phyloP scores from a whole-genome alignment of 2,797 vertebrate species.

The Orientallactaga sibirica region DNA sequence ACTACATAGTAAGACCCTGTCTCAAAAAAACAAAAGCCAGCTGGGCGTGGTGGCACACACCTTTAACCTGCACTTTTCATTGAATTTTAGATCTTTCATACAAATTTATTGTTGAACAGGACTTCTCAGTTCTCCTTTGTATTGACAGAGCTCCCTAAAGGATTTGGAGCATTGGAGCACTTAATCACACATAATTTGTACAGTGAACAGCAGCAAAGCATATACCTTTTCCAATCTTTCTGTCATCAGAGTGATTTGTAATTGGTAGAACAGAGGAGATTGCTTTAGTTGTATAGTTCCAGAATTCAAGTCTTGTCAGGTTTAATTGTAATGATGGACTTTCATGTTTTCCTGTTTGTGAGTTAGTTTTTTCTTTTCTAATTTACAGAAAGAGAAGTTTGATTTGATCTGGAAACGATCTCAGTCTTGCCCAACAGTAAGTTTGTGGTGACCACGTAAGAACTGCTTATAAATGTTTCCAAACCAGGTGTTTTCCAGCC shows the following conservation, averaged over 20 bases:
- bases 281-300: constrained; percentile 58
- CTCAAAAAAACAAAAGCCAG: too few species aligned
- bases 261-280: constrained; percentile 23
- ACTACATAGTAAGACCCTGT: too few species aligned
- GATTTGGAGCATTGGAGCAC: constrained; percentile 3
- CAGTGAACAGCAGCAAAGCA: constrained; percentile 35
- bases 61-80: neutral
- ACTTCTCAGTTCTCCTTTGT: constrained; percentile 7
- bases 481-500: constrained; percentile 45
- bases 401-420: constrained; percentile 92
- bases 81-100: constrained; percentile 47
- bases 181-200: constrained; percentile 32
- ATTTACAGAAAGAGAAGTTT: constrained; percentile 91
- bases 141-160: constrained; percentile 17
- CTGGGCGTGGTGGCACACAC: too few species aligned
- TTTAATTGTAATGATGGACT: constrained; percentile 28
- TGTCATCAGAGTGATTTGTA: constrained; percentile 57
- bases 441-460: constrained; percentile 72
- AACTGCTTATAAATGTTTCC: neutral
- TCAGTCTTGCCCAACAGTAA: constrained; percentile 92
- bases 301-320: constrained; percentile 50
- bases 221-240: constrained; percentile 21
- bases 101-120: constrained; percentile 7
- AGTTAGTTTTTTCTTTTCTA: constrained; percentile 66
- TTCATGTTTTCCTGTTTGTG: constrained; percentile 52